These are phyloP conservation scores for Hypena proboscidalis DNA, from an alignment of 2,888 invertebrate species.

Conservation along the genomic window DNA sequence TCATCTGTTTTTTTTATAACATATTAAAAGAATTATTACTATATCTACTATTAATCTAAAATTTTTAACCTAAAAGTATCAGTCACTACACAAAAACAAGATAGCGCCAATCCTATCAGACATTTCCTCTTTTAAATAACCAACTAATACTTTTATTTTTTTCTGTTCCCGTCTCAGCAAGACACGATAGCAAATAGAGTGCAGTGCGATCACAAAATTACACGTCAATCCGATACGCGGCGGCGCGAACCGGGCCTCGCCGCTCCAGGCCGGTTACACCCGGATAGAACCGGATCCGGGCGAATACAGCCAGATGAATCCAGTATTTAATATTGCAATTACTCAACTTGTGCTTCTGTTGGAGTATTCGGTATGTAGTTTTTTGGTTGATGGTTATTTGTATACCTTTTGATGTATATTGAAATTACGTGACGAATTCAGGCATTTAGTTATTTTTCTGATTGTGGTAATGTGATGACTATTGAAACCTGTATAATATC, in stretches of 20 bases:
- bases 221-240: constrained; percentile 77
- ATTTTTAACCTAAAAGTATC: too few relatives aligned
- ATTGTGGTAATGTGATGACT: too few relatives aligned
- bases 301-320: constrained; percentile 51
- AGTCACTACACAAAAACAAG: background rate
- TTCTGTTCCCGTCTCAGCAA: constrained; percentile 31
- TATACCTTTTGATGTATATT: too few relatives aligned
- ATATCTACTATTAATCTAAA: too few relatives aligned
- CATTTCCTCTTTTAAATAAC: constrained; percentile 24
- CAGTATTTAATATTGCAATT: constrained; percentile 33
- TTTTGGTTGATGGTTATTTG: too few relatives aligned
- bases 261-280: constrained; percentile 49
- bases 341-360: constrained; percentile 12
- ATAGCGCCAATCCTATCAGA: background rate
- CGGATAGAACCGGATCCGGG: constrained; percentile 43
- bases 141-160: constrained; percentile 39
- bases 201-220: constrained; percentile 70
- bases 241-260: constrained; percentile 59
- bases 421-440: too few relatives aligned
- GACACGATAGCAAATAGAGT: constrained; percentile 52
- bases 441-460: too few relatives aligned
- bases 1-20: constrained; percentile 4
- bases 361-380: background rate
- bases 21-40: too few relatives aligned
- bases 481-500: too few relatives aligned